phyloP scores from a whole-genome alignment of 2,888 invertebrate genomes.

The Rhamphomyia laevipes region DNA sequence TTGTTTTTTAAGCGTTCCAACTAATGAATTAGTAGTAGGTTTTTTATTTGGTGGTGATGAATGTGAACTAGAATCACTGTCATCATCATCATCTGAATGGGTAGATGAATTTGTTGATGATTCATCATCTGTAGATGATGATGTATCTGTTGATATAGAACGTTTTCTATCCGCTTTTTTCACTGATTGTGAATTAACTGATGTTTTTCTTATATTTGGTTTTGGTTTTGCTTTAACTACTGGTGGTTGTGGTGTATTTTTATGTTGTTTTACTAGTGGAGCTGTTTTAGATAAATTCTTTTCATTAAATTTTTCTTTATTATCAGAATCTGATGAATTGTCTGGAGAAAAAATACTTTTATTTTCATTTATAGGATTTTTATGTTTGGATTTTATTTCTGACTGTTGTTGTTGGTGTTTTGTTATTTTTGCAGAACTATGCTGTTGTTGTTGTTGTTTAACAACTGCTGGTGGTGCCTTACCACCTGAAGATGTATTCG shows the following conservation, averaged over 20 bases:
- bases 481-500: slow-evolving; percentile 31
- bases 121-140: slow-evolving; percentile 23
- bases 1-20: slow-evolving; percentile 2
- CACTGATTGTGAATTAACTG: slow-evolving; percentile 24
- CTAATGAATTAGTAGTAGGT: slow-evolving; percentile 6
- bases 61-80: slow-evolving; percentile 12
- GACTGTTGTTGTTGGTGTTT: slow-evolving; percentile 4
- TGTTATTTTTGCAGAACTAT: slow-evolving; percentile 13
- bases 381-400: slow-evolving; percentile 7
- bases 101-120: slow-evolving; percentile 20
- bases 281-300: slow-evolving; percentile 2
- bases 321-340: slow-evolving; percentile 54
- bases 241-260: slow-evolving; percentile 8
- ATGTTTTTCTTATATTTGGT: slow-evolving; percentile 24
- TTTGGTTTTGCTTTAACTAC: slow-evolving; percentile 21
- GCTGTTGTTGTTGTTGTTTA: slow-evolving; percentile 24
- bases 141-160: slow-evolving; percentile 27
- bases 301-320: slow-evolving; percentile 28
- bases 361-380: slow-evolving; percentile 30
- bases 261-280: slow-evolving; percentile 1
- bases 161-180: slow-evolving; percentile 19
- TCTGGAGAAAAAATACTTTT: slow-evolving; percentile 76
- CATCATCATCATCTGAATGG: slow-evolving; percentile 24
- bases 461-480: slow-evolving; percentile 33
- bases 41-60: slow-evolving; percentile 12